A percentile compares a stretch with the other conserved stretches of the same genome.
These are phyloP conservation scores for Sciaenops ocellatus DNA, from an alignment of 2,797 vertebrate species.

Conservation along the genomic window DNA sequence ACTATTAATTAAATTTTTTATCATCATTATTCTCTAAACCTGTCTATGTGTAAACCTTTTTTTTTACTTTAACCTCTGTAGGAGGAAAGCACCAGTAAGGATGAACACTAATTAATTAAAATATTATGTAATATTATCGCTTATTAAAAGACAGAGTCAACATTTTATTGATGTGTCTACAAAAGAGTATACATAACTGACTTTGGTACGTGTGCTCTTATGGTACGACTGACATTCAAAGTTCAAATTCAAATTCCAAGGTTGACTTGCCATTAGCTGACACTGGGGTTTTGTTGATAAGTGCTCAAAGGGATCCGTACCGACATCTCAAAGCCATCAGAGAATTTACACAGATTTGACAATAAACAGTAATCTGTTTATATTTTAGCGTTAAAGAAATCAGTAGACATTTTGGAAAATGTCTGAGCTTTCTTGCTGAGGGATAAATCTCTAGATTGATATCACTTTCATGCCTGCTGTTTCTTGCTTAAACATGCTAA, in stretches of 20 bases:
- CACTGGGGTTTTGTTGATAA: no score
- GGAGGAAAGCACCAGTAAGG: background rate
- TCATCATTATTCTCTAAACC: background rate
- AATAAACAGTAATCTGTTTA: background rate
- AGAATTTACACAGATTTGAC: background rate
- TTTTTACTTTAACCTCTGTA: background rate
- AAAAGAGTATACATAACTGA: background rate
- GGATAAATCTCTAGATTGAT: background rate
- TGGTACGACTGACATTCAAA: background rate
- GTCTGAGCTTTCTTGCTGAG: background rate
- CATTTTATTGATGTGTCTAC: background rate
- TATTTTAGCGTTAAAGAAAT: background rate
- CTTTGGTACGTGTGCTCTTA: background rate
- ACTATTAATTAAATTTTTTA: background rate
- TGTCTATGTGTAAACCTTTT: background rate
- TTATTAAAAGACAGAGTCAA: background rate
- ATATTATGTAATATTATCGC: no score
- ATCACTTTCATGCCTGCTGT: background rate
- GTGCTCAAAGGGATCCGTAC: no score
- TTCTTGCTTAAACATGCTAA: no score
- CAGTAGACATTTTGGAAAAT: background rate
- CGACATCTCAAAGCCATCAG: background rate
- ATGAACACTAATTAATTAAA: background rate
- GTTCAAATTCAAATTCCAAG: background rate
- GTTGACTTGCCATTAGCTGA: background rate